Evolutionary conservation across 2,113 vertebrate species (phyloP), one percentile per base, ranked within the genome.

Genomic region (Dipodomys ordii): DNA sequence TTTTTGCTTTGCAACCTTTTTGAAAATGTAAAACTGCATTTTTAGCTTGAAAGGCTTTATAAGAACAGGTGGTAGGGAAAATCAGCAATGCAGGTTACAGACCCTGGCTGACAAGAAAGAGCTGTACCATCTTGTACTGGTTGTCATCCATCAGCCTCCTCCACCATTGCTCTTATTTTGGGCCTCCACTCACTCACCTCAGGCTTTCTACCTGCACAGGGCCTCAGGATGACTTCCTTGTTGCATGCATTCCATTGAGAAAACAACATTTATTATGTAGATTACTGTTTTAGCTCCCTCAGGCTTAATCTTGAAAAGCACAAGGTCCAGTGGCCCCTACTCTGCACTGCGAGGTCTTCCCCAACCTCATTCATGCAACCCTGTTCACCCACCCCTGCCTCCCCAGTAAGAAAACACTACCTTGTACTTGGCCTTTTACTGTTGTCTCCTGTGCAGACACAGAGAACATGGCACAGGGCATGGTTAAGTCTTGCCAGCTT

Each of bases 11-110:
- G 64, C 11, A 79, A 35, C n/a, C 12, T 27, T 85, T 94, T 74
- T 20, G 69, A 83, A 94, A 93, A 92, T 39, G 2, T 65, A 86
- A 91, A 62, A 46, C n/a, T 57, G 12, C 46, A 68, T 72, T 69
- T 64, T 79, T 79, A 92, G 76, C 30, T 83, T 64, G 27, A 87
- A 13, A 32, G 18, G 4, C 19, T 65, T 3, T 28, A 72, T 35
- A 73, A 81, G 68, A 87, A 32, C 39, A 87, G 28, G 49, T 0
- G 73, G 6, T 30, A 44, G 83, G 3, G 6, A 81, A 79, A 44
- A 0, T 87, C 62, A 16, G 32, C 35, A 22, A 53, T 2, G 0
- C 22, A 3, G n/a, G 83, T n/a, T 77, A 30, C 22, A 84, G 71
- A 44, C 15, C 68, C 73, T 71, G n/a, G 27, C 68, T 46, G 60